Evolutionary conservation across 1,140 invertebrate species (phyloP).

Genomic region (Diachasma alloeum): DNA sequence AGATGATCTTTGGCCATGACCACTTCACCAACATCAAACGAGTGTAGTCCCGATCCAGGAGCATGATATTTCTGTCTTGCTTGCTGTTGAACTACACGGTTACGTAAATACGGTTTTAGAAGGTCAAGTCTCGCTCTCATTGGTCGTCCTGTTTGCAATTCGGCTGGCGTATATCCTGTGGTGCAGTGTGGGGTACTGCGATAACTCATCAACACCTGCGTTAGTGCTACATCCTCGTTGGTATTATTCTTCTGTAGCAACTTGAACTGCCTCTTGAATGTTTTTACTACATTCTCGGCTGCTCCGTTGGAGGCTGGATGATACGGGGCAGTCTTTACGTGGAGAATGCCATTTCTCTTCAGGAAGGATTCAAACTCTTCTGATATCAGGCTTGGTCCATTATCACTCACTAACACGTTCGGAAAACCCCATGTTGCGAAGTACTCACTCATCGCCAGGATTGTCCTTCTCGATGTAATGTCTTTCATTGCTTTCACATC

Average conservation of each 20-base stretch:
- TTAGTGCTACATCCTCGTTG: neutral
- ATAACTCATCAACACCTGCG: neutral
- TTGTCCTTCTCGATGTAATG: slow-evolving; percentile 24
- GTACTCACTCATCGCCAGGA: slow-evolving; percentile 18
- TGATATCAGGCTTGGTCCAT: slow-evolving; percentile 6
- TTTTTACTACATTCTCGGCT: neutral
- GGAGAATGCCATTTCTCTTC: neutral
- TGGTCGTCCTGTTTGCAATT: neutral
- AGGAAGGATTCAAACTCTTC: slow-evolving; percentile 4
- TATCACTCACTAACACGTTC: slow-evolving; percentile 1
- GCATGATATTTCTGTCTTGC: neutral
- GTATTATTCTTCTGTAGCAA: neutral
- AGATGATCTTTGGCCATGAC: neutral
- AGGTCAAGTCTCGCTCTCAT: neutral
- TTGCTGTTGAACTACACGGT: neutral
- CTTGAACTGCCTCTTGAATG: neutral
- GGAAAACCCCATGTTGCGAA: slow-evolving; percentile 18
- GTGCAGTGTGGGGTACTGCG: neutral
- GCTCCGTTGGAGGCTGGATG: neutral
- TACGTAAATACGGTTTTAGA: neutral
- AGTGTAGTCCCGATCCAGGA: neutral
- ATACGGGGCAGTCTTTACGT: neutral
- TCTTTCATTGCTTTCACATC: slow-evolving; percentile 44
- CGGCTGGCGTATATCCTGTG: neutral
- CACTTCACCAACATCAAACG: neutral